Percentiles rank a stretch among this genome's conserved stretches.
These are phyloP conservation scores for Prolemur simus DNA, from an alignment of 2,113 vertebrate genomes.

Conservation along the genomic window DNA sequence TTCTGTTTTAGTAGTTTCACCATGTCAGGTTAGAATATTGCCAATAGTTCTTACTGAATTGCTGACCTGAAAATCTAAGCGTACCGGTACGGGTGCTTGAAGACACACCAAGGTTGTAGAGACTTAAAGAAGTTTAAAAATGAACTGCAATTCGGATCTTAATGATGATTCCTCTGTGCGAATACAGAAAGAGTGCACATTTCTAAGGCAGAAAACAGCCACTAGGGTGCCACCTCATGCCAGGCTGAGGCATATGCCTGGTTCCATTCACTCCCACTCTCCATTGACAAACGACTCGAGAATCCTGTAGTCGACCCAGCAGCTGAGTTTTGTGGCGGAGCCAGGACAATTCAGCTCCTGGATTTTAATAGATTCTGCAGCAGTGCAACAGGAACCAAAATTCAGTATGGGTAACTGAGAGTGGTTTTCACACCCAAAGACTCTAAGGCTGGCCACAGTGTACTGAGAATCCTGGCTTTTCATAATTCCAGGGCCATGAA, in stretches of 20 bases:
- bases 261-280: constrained; percentile 62
- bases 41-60: not conserved
- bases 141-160: not conserved
- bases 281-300: constrained; percentile 62
- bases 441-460: constrained; percentile 33
- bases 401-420: constrained; percentile 51
- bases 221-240: constrained; percentile 82
- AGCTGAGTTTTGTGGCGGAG: constrained; percentile 52
- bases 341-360: constrained; percentile 57
- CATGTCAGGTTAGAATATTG: not conserved
- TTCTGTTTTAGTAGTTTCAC: not conserved
- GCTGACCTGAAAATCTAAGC: not conserved
- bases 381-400: constrained; percentile 29
- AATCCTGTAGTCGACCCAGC: constrained; percentile 48
- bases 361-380: constrained; percentile 60
- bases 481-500: constrained; percentile 56
- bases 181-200: not conserved
- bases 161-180: not conserved
- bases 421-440: constrained; percentile 64
- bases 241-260: constrained; percentile 65
- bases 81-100: not conserved
- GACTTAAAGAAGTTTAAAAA: constrained; percentile 1
- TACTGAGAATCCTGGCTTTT: constrained; percentile 61
- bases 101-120: not conserved
- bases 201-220: constrained; percentile 70